Base-by-base conservation (phyloP, 2,797 vertebrate species). In the Gambusia yucatana region DNA sequence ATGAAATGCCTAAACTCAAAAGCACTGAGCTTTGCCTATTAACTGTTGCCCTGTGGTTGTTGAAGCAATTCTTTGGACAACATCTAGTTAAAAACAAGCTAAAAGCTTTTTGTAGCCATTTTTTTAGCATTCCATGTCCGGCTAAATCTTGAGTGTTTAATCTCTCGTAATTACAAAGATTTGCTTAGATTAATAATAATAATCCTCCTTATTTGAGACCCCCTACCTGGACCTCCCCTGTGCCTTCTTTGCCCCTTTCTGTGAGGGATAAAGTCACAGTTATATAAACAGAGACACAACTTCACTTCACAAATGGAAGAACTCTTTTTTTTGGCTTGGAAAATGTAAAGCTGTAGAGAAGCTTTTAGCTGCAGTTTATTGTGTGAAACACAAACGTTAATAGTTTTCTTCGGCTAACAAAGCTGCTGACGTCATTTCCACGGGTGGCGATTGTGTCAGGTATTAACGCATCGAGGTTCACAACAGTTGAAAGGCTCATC, bases 151-250 rank as follows among this genome's bases (percentile, higher is more conserved):
- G 83, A 93, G 91, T 89, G 93, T 92, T 92, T 95, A 95, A 95
- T 96, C 95, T 95, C 93, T 84, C 80, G 85, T 95, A 95, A 96
- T 96, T 95, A 94, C 95, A 93, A 91, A 95, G 94, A 95, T 96
- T 95, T 95, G 91, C 93, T 94, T 87, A 88, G 89, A 91, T 93
- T 94, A 93, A 94, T 94, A 95, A 94, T 95, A 95, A 94, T 94
- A 95, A 95, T 95, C 94, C 87, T 84, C 84, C 88, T 93, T 82
- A 89, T 90, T 92, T 88, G 73, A 90, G 94, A 94, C 93, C 94
- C 94, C 94, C 94, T 87, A 91, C 92, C 74, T 92, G 79, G 91
- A 93, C 93, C 91, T 86, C 94, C 93, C 77, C 83, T 93, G 92
- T 92, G 92, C 90, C 88, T 87, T 84, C 90, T 90, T 93, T 86